phyloP scores from a whole-genome alignment of 1,140 invertebrate species.

The Zaprionus davidi region DNA sequence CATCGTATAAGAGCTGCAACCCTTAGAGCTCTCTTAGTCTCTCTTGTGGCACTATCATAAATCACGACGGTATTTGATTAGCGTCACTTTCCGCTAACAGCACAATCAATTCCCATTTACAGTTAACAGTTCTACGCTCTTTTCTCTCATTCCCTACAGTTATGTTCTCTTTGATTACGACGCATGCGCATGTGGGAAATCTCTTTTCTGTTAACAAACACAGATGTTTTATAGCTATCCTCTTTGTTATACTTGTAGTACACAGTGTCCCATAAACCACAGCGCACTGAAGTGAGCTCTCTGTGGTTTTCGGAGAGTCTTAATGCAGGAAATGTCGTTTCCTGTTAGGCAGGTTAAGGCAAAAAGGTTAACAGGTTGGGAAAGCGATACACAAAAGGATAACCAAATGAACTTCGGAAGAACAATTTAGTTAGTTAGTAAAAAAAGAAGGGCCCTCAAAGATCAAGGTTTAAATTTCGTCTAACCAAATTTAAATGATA shows the following conservation, averaged over 20 bases:
- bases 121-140: constrained; percentile 17
- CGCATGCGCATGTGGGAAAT: neutral
- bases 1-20: constrained; percentile 52
- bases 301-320: neutral
- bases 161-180: constrained; percentile 9
- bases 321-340: neutral
- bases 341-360: neutral
- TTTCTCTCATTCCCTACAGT: neutral
- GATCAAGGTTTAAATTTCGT: no score
- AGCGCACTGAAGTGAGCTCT: neutral
- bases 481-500: no score
- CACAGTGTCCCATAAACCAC: neutral
- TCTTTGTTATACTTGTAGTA: neutral
- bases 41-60: constrained; percentile 18
- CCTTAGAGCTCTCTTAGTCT: neutral
- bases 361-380: neutral
- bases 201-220: constrained; percentile 5
- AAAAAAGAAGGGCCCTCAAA: no score
- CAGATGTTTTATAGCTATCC: constrained; percentile 1
- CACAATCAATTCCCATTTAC: constrained; percentile 45
- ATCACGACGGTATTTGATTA: constrained; percentile 60
- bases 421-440: no score
- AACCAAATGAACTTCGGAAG: no score
- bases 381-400: neutral
- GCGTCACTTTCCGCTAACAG: constrained; percentile 34